Evolutionary conservation across 2,113 vertebrate species (phyloP).

Genomic region (Nibea coibor): DNA sequence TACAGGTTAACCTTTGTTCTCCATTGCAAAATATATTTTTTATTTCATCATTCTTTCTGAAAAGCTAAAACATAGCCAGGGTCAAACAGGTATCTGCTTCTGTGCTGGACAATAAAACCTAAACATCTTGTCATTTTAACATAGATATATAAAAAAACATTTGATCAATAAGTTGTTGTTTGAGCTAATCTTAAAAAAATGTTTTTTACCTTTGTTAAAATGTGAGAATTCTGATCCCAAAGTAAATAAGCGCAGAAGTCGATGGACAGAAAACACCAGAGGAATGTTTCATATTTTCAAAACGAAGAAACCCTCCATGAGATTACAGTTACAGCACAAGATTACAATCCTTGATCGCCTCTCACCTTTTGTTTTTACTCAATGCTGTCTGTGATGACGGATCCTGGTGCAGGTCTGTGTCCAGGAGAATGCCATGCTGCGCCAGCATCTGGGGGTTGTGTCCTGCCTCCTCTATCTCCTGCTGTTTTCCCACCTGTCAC

Average conservation of each 20-base stretch:
- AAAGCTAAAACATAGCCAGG: neutral
- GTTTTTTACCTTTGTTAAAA: neutral
- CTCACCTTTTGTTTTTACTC: constrained; percentile 66
- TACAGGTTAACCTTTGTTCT: neutral
- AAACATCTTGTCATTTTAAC: neutral
- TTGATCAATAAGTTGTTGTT: neutral
- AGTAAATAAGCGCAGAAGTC: neutral
- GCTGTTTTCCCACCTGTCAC: constrained; percentile 83
- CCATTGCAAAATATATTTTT: neutral
- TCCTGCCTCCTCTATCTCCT: constrained; percentile 87
- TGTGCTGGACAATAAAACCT: neutral
- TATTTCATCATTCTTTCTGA: neutral
- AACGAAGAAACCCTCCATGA: neutral
- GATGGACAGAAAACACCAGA: neutral
- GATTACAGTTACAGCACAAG: neutral
- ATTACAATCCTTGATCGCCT: neutral
- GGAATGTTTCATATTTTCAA: no score
- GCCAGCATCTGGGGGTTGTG: constrained; percentile 84
- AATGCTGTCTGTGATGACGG: fast-evolving
- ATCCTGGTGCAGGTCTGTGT: constrained; percentile 74
- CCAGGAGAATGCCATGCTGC: constrained; percentile 90
- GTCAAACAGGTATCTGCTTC: neutral
- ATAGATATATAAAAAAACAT: no score
- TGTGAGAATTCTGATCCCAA: no score
- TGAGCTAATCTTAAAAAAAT: neutral